phyloP scores from a whole-genome alignment of 2,888 invertebrate species.

The Scrobipalpa atriplicella region DNA sequence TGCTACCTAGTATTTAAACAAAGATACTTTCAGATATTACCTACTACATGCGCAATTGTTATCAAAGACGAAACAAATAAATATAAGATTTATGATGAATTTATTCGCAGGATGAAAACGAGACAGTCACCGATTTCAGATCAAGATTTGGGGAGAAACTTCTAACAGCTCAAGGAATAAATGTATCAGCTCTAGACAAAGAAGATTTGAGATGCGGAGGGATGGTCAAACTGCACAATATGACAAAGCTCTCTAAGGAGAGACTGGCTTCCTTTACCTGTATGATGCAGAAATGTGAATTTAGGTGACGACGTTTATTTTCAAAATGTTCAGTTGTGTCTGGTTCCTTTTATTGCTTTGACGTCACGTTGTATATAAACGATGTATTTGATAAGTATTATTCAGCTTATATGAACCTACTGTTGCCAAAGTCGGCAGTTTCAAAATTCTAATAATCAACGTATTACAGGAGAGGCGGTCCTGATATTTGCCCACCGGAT shows the following conservation, averaged over 20 bases:
- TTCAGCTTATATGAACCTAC: slow-evolving; percentile 19
- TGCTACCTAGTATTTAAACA: no score
- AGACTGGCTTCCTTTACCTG: slow-evolving; percentile 85
- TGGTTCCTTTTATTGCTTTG: not conserved
- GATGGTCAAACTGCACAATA: slow-evolving; percentile 85
- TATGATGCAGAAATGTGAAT: slow-evolving; percentile 90
- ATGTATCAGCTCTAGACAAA: slow-evolving; percentile 88
- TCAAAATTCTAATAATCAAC: slow-evolving; percentile 41
- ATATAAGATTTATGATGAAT: not conserved
- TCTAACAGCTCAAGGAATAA: slow-evolving; percentile 86
- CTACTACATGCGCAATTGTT: no score
- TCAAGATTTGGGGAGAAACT: slow-evolving; percentile 87
- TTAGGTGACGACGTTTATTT: slow-evolving; percentile 68
- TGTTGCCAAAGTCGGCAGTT: slow-evolving; percentile 23
- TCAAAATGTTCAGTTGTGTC: not conserved
- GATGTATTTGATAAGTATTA: slow-evolving; percentile 16
- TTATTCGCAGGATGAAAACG: slow-evolving; percentile 84
- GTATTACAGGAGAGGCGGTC: slow-evolving; percentile 85
- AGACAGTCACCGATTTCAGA: slow-evolving; percentile 88
- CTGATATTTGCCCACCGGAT: slow-evolving; percentile 90
- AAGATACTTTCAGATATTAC: no score
- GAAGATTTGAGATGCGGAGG: slow-evolving; percentile 90
- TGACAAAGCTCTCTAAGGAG: slow-evolving; percentile 82
- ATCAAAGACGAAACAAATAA: no score
- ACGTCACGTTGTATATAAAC: not conserved